Base-by-base conservation (phyloP, 2,113 vertebrate species). In the Pterocles orientalis region DNA sequence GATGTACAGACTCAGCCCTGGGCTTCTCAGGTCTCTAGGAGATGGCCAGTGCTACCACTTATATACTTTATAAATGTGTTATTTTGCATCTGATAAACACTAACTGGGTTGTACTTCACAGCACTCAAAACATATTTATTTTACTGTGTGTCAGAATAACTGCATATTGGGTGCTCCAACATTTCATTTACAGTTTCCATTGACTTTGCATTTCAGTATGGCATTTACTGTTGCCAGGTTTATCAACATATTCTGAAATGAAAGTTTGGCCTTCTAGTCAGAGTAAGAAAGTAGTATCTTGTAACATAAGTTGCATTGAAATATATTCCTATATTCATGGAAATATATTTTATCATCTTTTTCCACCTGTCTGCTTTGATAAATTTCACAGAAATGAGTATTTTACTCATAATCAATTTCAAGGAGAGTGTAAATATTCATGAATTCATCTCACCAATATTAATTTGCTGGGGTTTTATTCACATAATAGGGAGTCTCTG, bases 321-420 rank as follows among this genome's bases (percentile, higher is more conserved):
- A 96, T 83, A 45, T 66, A 47, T 86, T 90, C 68, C 39, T 43
- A 34, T 93, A 62, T 56, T 94, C 56, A 75, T 51, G 72, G 85
- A 95, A 83, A 77, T 77, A 14, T 4, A 86, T 72, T 90, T 96
- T 90, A 90, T 93, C 72, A 85, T 82, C 39, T 91, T 94, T 95
- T 93, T 86, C 51, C 76, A 92, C 76, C 61, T 95, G 82, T 60
- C 94, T 86, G 6, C 71, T 94, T 87, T 93, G 62, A 75, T 86
- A 91, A 83, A 92, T 87, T 73, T 88, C 88, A 72, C 39, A 57
- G n/a, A 86, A 91, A 95, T 91, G 3, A 60, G 82, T 89, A 58
- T 96, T 96, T 93, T 88, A 73, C 34, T 84, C 19, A 33, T 95
- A 93, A 93, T 90, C 69, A 90, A 10, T 95, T 96, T 95, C 72